phyloP scores from a whole-genome alignment of 2,113 vertebrate species.

The Promerops cafer region DNA sequence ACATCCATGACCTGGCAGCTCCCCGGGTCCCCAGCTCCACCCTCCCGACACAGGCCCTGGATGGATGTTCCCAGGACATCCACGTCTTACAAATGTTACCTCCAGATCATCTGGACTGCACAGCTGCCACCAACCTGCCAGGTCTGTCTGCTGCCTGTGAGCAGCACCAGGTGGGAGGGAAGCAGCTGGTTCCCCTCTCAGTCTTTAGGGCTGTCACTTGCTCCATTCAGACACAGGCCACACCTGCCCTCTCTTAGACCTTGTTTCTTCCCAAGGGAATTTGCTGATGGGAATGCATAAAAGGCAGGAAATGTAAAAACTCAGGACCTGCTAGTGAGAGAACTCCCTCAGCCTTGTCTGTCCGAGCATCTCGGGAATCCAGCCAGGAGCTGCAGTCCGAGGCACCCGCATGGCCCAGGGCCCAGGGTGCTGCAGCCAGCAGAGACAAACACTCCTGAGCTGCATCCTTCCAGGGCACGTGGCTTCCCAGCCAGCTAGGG shows the following conservation, averaged over 20 bases:
- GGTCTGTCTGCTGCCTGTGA: not conserved
- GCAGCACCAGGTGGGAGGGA: not conserved
- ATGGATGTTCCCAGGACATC: not conserved
- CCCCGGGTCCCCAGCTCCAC: not conserved
- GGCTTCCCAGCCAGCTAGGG: not conserved
- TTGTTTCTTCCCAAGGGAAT: not conserved
- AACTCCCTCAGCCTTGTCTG: not conserved
- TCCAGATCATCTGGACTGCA: not conserved
- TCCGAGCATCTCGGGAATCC: not conserved
- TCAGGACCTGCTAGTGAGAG: not conserved
- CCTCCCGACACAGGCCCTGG: not conserved
- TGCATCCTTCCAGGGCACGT: accelerated
- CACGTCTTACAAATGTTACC: not conserved
- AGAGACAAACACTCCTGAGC: not conserved
- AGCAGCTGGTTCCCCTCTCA: not conserved
- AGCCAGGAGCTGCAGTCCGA: not conserved
- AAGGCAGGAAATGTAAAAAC: constrained; percentile 11
- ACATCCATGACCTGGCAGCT: not conserved
- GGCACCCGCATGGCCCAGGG: not conserved
- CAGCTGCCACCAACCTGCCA: not conserved
- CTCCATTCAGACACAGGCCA: not conserved
- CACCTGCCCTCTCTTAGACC: not conserved
- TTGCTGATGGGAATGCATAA: not conserved
- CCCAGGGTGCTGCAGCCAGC: not conserved
- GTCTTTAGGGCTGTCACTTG: not conserved